Conservation (phyloP, 2,888 invertebrate species). For the Dicyrtomina minuta region DNA sequence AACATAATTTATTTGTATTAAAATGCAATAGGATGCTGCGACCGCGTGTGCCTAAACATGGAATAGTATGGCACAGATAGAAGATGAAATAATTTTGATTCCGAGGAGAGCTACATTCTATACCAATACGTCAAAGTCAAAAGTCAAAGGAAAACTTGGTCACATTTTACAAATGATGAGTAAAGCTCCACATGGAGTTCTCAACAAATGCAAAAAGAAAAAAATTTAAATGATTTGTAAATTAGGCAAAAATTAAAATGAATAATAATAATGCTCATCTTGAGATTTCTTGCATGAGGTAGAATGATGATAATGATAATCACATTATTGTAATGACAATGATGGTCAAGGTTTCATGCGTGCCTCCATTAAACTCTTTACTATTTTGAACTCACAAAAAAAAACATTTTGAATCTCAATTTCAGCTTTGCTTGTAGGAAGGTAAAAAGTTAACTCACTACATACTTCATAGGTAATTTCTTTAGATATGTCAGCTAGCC, state of each 20-base stretch:
- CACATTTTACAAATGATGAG: background rate
- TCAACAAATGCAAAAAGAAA: background rate
- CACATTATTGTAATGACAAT: conserved; percentile 10
- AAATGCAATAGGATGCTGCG: too few species aligned
- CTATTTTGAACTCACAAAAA: too few species aligned
- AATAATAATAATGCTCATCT: background rate
- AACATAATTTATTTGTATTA: too few species aligned
- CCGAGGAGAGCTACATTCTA: background rate
- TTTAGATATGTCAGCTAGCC: too few species aligned
- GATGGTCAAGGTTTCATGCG: conserved; percentile 33
- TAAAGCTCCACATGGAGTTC: background rate
- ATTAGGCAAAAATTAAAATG: background rate
- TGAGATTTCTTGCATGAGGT: background rate
- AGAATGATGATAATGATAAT: background rate
- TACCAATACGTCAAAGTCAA: too few species aligned
- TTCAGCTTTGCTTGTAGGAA: too few species aligned
- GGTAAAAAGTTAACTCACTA: too few species aligned
- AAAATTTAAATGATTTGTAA: background rate
- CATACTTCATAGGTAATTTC: too few species aligned
- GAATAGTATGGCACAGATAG: too few species aligned
- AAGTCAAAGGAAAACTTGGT: background rate
- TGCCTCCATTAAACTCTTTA: background rate
- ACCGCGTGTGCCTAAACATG: too few species aligned
- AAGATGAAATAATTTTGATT: background rate
- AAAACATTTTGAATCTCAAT: too few species aligned